Base-by-base conservation (phyloP, 1,140 invertebrate genomes). In the Adoxophyes honmai region DNA sequence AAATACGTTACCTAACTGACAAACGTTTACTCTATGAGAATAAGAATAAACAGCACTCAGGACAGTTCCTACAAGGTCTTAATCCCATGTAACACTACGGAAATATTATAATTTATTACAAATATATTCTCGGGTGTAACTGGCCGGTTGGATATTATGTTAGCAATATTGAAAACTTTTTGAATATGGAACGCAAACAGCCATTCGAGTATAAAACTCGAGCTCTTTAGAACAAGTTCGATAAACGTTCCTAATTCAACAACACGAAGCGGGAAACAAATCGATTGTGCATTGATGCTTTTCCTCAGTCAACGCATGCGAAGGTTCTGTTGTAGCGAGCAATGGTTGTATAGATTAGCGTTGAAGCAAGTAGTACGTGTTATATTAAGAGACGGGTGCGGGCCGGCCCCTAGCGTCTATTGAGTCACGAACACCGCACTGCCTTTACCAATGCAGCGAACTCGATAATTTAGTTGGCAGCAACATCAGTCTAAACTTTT, bases 341-440 rank as follows among this genome's bases (percentile, higher is more conserved):
- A 48, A 28, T 28, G 21, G 21, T 48, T 48, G 42, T 33, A 48
- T 48, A 48, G 42, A 48, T 48, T 48, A 48, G 42, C 42, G 42
- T 48, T 28, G 42, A 48, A 18, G 21, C 21, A 18, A 21, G 21
- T 18, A 48, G 42, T 28, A 48, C 42, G 42, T 48, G 42, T 48
- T 48, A 48, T 48, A 48, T 48, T 21, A 48, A 48, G 42, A 48
- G 39, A 66, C 63, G 58, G 62, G 66, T 66, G 64, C 67, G 59
- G 65, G 63, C 65, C 66, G 71, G 73, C 78, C 71, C 69, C 73
- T 74, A 68, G 68, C 68, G 73, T 77, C 73, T 71, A 78, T 78
- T 81, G 78, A 81, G 69, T 81, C 77, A 80, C 77, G 75, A 78
- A 80, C 70, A 44, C 69, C 73, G 72, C 72, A 75, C 65, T 58